Conservation (phyloP, 2,113 vertebrate species). For the Crotalus helleri region DNA sequence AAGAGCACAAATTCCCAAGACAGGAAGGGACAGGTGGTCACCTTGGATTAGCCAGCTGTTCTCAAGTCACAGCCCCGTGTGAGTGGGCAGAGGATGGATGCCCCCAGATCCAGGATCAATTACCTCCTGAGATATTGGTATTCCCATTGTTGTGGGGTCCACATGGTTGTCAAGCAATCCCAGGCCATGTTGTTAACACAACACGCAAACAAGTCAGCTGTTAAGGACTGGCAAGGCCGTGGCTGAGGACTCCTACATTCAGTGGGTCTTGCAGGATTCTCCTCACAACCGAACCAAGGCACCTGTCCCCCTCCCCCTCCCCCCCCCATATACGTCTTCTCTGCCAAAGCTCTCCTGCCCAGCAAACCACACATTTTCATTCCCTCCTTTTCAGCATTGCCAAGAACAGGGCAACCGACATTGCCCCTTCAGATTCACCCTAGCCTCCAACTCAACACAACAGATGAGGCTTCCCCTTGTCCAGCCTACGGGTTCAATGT, state of each 20-base stretch:
- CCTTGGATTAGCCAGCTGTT: neutral
- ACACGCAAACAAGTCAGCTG: rapidly evolving
- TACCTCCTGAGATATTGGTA: neutral
- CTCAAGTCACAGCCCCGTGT: neutral
- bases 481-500: neutral
- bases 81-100: neutral
- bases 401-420: neutral
- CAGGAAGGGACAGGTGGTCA: neutral
- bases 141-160: neutral
- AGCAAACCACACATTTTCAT: neutral
- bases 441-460: neutral
- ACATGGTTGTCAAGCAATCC: neutral
- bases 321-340: neutral
- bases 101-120: neutral
- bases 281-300: neutral
- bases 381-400: neutral
- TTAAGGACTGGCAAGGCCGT: rapidly evolving
- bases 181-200: rapidly evolving
- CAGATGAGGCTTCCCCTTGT: neutral
- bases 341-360: neutral
- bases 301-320: neutral
- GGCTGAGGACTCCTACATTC: neutral
- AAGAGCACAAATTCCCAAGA: neutral
- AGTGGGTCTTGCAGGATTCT: neutral
- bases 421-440: neutral